Percentiles rank a stretch among this genome's conserved stretches.
These are phyloP conservation scores for Alces alces DNA, from an alignment of 2,113 vertebrate species.

Conservation along the genomic window DNA sequence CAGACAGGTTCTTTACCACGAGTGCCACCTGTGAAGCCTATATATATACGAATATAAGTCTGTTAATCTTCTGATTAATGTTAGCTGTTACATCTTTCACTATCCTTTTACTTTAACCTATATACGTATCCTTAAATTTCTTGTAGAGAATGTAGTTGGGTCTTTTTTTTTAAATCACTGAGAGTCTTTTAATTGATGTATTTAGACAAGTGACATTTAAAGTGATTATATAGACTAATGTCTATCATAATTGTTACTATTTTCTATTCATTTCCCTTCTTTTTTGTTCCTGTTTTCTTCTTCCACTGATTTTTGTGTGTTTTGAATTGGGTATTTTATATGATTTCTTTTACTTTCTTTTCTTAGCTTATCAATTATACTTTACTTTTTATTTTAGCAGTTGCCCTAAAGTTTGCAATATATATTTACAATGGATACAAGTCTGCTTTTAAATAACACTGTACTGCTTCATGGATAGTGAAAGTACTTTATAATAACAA, in stretches of 20 bases:
- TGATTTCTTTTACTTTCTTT: not conserved
- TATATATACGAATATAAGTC: not conserved
- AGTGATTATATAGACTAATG: not conserved
- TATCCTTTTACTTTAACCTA: not conserved
- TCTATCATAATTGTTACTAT: not conserved
- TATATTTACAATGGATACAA: not conserved
- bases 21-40: not conserved
- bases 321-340: not conserved
- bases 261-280: not conserved
- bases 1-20: not conserved
- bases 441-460: not conserved
- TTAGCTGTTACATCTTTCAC: not conserved
- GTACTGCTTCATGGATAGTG: not conserved
- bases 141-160: not conserved
- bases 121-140: not conserved
- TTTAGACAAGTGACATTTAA: not conserved
- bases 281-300: not conserved
- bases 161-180: not conserved
- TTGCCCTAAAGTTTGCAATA: not conserved
- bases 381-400: not conserved
- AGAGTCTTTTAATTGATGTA: not conserved
- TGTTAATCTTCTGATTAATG: not conserved
- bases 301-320: not conserved
- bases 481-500: not conserved
- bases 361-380: not conserved